phyloP scores from a whole-genome alignment of 2,797 vertebrate species.

The Bovichtus variegatus region DNA sequence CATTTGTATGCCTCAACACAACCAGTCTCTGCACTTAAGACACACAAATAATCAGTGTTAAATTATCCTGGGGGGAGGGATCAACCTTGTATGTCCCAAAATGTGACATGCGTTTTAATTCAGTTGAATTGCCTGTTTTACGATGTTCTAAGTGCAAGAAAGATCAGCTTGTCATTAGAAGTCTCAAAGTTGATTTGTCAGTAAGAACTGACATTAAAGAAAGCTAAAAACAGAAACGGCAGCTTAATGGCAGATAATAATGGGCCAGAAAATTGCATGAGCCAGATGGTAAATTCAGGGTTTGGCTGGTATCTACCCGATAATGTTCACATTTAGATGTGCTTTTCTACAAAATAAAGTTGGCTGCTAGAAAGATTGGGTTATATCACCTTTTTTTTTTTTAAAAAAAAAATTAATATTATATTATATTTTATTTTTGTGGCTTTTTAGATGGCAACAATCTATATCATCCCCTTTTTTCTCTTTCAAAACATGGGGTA shows the following conservation, averaged over 20 bases:
- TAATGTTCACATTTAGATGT: neutral
- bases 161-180: neutral
- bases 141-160: neutral
- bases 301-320: constrained; percentile 6
- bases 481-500: neutral
- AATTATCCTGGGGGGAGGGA: neutral
- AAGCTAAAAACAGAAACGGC: neutral
- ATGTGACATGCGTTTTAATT: neutral
- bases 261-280: constrained; percentile 5
- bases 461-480: neutral
- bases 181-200: neutral
- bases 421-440: neutral
- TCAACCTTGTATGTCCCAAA: neutral
- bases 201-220: neutral
- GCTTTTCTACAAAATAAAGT: neutral
- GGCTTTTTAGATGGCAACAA: neutral
- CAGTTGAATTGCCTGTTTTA: neutral
- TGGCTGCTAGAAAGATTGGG: neutral
- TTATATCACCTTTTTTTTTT: too few species aligned
- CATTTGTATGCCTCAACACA: constrained; percentile 2
- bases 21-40: neutral
- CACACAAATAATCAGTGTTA: neutral
- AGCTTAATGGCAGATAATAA: neutral
- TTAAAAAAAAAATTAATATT: too few species aligned
- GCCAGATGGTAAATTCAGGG: constrained; percentile 30